phyloP scores from a whole-genome alignment of 1,140 invertebrate species.

The Rhizoglyphus robini region DNA sequence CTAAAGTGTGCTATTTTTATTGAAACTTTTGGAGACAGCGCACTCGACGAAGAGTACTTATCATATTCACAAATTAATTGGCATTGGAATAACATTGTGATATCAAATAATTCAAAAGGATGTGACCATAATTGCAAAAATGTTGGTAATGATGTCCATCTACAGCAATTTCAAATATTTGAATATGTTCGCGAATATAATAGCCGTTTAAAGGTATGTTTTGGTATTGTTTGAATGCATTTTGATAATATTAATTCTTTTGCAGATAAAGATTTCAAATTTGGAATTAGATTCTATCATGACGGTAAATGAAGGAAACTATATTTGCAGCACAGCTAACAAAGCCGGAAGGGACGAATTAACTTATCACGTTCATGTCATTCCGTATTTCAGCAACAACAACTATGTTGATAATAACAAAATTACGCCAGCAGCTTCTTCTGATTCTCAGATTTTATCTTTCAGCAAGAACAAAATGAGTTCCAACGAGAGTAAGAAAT shows the following conservation, averaged over 20 bases:
- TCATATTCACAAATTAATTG: slow-evolving; percentile 16
- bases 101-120: slow-evolving; percentile 21
- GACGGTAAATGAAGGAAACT: slow-evolving; percentile 8
- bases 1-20: slow-evolving; percentile 12
- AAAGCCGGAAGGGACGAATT: slow-evolving; percentile 2
- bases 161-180: slow-evolving; percentile 18
- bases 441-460: slow-evolving; percentile 5
- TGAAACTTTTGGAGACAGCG: background rate
- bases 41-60: background rate
- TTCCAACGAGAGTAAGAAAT: background rate
- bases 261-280: slow-evolving; percentile 8
- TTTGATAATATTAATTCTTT: background rate
- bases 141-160: background rate
- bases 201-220: background rate
- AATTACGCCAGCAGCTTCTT: background rate
- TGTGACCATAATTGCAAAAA: slow-evolving; percentile 14
- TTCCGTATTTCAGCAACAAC: background rate
- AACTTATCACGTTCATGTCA: background rate
- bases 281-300: slow-evolving; percentile 11
- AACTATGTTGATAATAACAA: background rate
- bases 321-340: slow-evolving; percentile 8
- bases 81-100: slow-evolving; percentile 21
- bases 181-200: slow-evolving; percentile 13
- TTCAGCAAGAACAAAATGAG: background rate
- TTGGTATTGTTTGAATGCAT: background rate